Conservation (phyloP, 1,140 invertebrate genomes). For the Trichonephila clavata region DNA sequence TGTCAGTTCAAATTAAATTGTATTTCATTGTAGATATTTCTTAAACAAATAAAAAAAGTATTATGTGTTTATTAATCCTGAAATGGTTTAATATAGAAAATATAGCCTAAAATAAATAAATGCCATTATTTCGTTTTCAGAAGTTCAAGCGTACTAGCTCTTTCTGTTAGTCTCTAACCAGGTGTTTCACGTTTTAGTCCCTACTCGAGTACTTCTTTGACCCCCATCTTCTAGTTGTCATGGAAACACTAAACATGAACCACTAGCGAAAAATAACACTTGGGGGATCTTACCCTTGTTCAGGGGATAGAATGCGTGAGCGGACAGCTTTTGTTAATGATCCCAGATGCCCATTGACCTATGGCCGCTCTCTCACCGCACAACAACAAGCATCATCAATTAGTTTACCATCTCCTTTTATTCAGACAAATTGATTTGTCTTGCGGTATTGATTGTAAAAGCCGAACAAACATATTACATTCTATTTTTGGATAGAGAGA, state of each 20-base stretch:
- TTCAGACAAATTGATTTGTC: neutral
- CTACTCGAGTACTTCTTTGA: neutral
- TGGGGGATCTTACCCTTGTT: neutral
- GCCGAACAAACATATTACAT: neutral
- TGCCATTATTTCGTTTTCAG: neutral
- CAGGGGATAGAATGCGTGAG: neutral
- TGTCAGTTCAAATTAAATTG: no score
- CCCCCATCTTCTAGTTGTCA: conserved; percentile 13
- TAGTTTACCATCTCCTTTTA: neutral
- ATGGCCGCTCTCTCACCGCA: neutral
- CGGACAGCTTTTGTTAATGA: conserved; percentile 16
- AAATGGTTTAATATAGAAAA: neutral
- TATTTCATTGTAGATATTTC: no score
- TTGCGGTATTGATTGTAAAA: neutral
- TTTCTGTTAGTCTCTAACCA: conserved; percentile 53
- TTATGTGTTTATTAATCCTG: neutral
- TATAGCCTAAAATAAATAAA: neutral
- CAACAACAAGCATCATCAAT: neutral
- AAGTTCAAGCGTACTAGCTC: neutral
- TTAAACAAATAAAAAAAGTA: neutral
- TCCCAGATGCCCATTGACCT: conserved; percentile 16
- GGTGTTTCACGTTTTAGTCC: conserved; percentile 49
- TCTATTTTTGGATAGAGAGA: neutral
- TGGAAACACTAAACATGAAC: conserved; percentile 46
- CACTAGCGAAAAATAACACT: conserved; percentile 21